Evolutionary conservation across 2,797 vertebrate species (phyloP).

Genomic region (Epinephelus malabaricus): DNA sequence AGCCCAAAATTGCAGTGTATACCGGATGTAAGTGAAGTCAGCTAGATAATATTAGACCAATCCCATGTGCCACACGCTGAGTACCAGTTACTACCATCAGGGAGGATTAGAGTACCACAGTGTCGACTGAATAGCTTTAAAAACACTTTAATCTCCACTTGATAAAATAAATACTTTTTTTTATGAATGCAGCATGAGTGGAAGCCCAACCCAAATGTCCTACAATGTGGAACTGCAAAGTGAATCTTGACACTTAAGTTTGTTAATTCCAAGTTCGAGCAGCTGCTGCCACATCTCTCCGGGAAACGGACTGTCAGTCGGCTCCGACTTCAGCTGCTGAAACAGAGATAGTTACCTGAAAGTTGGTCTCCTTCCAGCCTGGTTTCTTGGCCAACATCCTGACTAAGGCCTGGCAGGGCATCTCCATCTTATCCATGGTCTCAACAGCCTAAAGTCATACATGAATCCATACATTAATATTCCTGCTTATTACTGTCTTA

Average conservation of each 20-base stretch:
- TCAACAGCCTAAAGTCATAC: slow-evolving; percentile 90
- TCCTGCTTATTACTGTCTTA: background rate
- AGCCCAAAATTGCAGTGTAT: too few relatives aligned
- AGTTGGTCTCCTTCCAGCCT: slow-evolving; percentile 99
- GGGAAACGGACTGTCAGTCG: background rate
- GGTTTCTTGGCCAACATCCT: slow-evolving; percentile 98
- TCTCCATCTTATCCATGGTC: slow-evolving; percentile 91
- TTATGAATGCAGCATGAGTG: too few relatives aligned
- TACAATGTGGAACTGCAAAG: too few relatives aligned
- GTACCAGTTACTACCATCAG: too few relatives aligned
- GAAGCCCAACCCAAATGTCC: too few relatives aligned
- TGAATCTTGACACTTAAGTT: background rate
- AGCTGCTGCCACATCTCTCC: background rate
- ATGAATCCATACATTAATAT: background rate
- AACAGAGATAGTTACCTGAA: slow-evolving; percentile 89
- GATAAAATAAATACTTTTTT: too few relatives aligned
- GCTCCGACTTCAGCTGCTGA: background rate
- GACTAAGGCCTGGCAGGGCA: slow-evolving; percentile 98
- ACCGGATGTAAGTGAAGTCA: background rate
- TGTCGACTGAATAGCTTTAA: background rate
- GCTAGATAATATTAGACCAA: background rate
- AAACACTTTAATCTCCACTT: too few relatives aligned
- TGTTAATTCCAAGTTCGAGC: background rate
- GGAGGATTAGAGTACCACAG: background rate
- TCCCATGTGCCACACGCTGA: background rate